Percentiles rank a stretch among this genome's conserved stretches.
Conservation (phyloP, 1,140 invertebrate species). For the Drosophila serrata region DNA sequence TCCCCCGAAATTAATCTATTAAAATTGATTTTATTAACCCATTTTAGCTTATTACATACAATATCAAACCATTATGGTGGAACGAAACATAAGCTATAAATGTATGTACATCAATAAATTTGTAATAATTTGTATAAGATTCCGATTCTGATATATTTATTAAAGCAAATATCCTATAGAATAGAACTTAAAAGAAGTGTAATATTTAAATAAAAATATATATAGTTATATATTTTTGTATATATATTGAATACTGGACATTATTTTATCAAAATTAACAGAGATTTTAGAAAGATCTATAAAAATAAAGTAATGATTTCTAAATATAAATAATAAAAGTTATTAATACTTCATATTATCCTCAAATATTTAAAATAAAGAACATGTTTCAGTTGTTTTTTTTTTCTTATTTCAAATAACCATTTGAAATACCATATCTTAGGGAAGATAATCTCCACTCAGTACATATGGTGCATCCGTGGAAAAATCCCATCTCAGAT, state of each 20-base stretch:
- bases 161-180: not conserved
- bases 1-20: not conserved
- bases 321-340: not conserved
- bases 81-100: not conserved
- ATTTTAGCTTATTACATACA: not conserved
- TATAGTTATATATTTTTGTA: not conserved
- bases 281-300: not conserved
- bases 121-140: not conserved
- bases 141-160: not conserved
- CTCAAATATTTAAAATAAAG: not conserved
- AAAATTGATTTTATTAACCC: not conserved
- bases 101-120: not conserved
- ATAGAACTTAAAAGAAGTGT: not conserved
- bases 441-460: constrained; percentile 10
- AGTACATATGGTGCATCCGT: not conserved
- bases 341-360: not conserved
- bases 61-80: not conserved
- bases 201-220: not conserved
- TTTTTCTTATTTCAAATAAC: not conserved
- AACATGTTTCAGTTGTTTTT: not conserved
- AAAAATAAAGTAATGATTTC: not conserved
- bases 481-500: constrained; percentile 15
- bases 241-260: not conserved
- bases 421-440: not conserved
- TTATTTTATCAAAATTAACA: not conserved